phyloP scores from a whole-genome alignment of 2,888 invertebrate species.

The Tachina lurida region DNA sequence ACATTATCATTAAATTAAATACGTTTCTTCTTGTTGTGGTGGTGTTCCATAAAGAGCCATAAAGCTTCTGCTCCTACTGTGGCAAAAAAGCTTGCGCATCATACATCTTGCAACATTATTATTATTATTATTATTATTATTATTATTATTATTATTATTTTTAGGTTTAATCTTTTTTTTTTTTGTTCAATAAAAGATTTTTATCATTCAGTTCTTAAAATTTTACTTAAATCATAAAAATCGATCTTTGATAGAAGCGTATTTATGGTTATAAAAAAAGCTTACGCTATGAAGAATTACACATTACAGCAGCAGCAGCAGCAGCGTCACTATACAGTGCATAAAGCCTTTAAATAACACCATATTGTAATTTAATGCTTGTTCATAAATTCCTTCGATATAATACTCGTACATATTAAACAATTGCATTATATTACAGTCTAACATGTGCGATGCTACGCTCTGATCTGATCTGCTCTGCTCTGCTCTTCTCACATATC shows the following conservation, averaged over 20 bases:
- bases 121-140: constrained; percentile 13
- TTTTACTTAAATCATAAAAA: constrained; percentile 55
- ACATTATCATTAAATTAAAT: constrained; percentile 72
- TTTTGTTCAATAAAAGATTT: constrained; percentile 63
- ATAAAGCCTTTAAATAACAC: constrained; percentile 28
- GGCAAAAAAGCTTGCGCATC: constrained; percentile 33
- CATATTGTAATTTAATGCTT: constrained; percentile 18
- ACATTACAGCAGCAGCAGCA: not conserved
- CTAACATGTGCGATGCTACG: constrained; percentile 15
- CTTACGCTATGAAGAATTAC: constrained; percentile 53
- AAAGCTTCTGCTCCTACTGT: constrained; percentile 62
- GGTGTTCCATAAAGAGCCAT: constrained; percentile 7
- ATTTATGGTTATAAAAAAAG: constrained; percentile 6
- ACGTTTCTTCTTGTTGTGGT: constrained; percentile 32
- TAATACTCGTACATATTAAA: constrained; percentile 29
- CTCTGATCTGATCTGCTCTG: not conserved
- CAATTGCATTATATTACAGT: constrained; percentile 58
- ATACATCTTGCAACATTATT: constrained; percentile 38
- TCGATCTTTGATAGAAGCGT: constrained; percentile 35
- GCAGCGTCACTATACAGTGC: not conserved
- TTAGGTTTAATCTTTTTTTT: not conserved
- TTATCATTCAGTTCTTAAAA: constrained; percentile 65
- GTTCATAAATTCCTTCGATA: constrained; percentile 36
- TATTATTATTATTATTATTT: not conserved
- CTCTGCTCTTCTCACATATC: constrained; percentile 41